phyloP scores from a whole-genome alignment of 2,113 vertebrate genomes.

The Pangasianodon hypophthalmus region DNA sequence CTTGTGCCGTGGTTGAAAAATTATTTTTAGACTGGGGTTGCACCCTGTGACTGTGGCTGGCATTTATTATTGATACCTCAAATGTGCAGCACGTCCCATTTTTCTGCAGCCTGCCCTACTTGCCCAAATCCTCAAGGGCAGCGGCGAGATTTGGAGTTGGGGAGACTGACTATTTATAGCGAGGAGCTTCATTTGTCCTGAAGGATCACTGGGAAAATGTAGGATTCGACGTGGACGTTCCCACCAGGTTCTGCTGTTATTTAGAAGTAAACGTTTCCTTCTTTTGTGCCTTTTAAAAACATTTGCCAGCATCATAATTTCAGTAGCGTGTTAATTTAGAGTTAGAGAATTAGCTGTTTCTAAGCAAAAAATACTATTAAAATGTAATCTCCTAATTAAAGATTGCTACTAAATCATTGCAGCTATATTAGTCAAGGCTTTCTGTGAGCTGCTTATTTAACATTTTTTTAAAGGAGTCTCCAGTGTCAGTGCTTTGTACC shows the following conservation, averaged over 20 bases:
- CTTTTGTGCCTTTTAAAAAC: background rate
- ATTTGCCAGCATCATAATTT: background rate
- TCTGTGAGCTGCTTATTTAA: background rate
- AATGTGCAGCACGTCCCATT: conserved; percentile 59
- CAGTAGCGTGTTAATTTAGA: background rate
- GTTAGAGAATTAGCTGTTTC: background rate
- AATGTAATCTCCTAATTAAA: background rate
- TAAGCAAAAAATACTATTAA: background rate
- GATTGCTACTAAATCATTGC: background rate
- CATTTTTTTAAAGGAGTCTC: background rate
- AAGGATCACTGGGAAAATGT: conserved; percentile 43
- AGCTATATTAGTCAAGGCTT: background rate
- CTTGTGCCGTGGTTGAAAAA: conserved; percentile 35
- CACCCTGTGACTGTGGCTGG: conserved; percentile 49
- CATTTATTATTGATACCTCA: conserved; percentile 63
- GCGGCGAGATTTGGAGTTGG: conserved; percentile 41
- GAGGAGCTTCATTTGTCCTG: conserved; percentile 40
- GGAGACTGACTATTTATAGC: conserved; percentile 61
- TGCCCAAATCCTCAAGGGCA: conserved; percentile 60
- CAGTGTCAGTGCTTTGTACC: background rate
- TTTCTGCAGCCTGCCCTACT: conserved; percentile 61
- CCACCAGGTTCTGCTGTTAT: background rate
- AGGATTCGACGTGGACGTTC: background rate
- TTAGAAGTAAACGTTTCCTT: background rate
- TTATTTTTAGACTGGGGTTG: conserved; percentile 57